A percentile compares a stretch with the other conserved stretches of the same genome.
Evolutionary conservation across 1,140 invertebrate species (phyloP).

Genomic region (Zaprionus ghesquierei): DNA sequence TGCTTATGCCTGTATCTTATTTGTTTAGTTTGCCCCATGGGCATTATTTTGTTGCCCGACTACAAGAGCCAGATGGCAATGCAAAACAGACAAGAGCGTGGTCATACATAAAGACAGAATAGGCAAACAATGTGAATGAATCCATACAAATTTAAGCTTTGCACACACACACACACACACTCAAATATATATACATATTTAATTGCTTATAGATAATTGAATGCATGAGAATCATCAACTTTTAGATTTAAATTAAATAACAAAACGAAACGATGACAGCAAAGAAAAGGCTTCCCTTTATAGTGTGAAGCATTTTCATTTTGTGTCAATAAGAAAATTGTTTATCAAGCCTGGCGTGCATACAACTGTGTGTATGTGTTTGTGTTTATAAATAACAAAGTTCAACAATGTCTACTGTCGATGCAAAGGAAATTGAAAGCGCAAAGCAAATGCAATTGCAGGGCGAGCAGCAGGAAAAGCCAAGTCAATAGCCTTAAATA

Average conservation of each 20-base stretch:
- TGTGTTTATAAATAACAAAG: slow-evolving; percentile 37
- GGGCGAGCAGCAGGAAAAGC: slow-evolving; percentile 31
- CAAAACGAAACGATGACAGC: slow-evolving; percentile 33
- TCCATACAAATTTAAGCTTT: slow-evolving; percentile 16
- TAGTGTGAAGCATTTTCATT: background rate
- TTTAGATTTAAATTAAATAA: slow-evolving; percentile 70
- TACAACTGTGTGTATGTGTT: background rate
- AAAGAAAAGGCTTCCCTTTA: background rate
- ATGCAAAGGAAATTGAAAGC: background rate
- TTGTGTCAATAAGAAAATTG: slow-evolving; percentile 45
- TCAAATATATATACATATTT: slow-evolving; percentile 45
- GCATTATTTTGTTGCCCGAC: slow-evolving; percentile 55
- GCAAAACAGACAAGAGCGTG: slow-evolving; percentile 49
- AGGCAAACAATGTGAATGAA: slow-evolving; percentile 57
- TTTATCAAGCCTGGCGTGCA: slow-evolving; percentile 32
- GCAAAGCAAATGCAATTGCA: background rate
- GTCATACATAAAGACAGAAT: slow-evolving; percentile 37
- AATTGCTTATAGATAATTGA: slow-evolving; percentile 59
- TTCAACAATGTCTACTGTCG: slow-evolving; percentile 37
- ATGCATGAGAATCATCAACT: slow-evolving; percentile 66
- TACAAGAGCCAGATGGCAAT: slow-evolving; percentile 54
- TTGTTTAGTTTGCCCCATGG: slow-evolving; percentile 62
- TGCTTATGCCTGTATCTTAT: slow-evolving; percentile 67
- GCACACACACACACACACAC: background rate
- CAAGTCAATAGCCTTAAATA: slow-evolving; percentile 67